phyloP scores from a whole-genome alignment of 2,888 invertebrate genomes.

The Nomada lathburiana region DNA sequence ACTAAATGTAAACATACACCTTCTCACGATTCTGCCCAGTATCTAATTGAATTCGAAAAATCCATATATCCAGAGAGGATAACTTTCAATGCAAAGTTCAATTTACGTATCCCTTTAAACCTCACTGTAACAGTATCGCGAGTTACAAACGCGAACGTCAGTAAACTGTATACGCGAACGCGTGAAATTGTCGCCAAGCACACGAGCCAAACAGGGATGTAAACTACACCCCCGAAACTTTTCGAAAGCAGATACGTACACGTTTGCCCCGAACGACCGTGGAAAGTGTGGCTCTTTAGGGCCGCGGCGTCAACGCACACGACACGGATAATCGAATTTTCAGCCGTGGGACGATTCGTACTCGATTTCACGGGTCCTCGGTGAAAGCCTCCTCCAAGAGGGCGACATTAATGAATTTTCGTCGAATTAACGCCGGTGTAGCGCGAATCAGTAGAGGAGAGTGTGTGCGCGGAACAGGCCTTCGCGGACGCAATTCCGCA shows the following conservation, averaged over 20 bases:
- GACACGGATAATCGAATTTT: slow-evolving; percentile 72
- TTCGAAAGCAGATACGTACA: not conserved
- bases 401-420: slow-evolving; percentile 73
- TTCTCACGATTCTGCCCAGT: no score
- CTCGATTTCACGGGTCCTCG: slow-evolving; percentile 68
- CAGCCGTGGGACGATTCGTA: slow-evolving; percentile 66
- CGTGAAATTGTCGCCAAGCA: slow-evolving; percentile 13
- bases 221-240: slow-evolving; percentile 1
- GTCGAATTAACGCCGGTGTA: slow-evolving; percentile 65
- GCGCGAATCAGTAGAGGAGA: slow-evolving; percentile 59
- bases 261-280: not conserved
- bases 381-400: slow-evolving; percentile 44
- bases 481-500: slow-evolving; percentile 40
- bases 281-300: not conserved
- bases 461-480: slow-evolving; percentile 27
- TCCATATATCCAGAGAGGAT: no score
- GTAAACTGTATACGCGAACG: slow-evolving; percentile 16
- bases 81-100: no score
- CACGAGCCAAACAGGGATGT: not conserved
- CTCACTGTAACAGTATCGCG: no score
- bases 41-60: no score
- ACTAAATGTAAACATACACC: no score
- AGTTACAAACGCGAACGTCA: not conserved
- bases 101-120: no score
- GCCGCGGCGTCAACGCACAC: slow-evolving; percentile 39